Evolutionary conservation across 2,797 vertebrate species (phyloP), one percentile per base, ranked within the genome.

Genomic region (Semaprochilodus insignis): DNA sequence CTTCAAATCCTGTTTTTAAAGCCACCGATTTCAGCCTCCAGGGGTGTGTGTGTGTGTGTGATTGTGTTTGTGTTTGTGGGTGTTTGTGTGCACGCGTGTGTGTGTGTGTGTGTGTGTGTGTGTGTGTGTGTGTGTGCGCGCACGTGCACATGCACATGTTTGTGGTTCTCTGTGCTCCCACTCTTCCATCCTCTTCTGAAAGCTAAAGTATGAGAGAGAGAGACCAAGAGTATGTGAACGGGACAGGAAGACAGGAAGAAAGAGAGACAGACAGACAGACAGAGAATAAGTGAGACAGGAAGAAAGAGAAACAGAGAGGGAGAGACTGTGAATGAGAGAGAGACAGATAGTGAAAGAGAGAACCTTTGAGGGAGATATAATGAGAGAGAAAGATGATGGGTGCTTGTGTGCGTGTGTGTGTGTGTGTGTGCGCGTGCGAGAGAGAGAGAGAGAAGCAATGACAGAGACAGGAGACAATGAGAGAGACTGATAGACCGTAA

Each of bases 1-100:
- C 69, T 25, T 71, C 19, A 51, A 71, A 71, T 25, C 69, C 69
- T 71, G 69, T 51, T 21, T 71, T 51, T 71, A 71, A 48, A 71
- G 40, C 19, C 44, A 23, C 40, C 10, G 13, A 48, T 23, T 71
- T 16, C 21, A 25, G 69, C 69, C 69, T 71, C 59, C 40, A 62
- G 59, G 40, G 36, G 10, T 44, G 65, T 70, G 65, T 44, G 52
- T 59, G 27, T 79, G 66, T 79, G n/a, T 60, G 66, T 40, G 51
- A 23, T 27, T 36, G 77, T 60, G 83, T 34, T 52, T 40, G 51
- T 31, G 25, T 54, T 13, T 7, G 55, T 25, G 63, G 40, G 51
- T 40, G 65, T 69, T 70, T 52, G 80, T 48, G 60, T 27, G 16
- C 10, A 13, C 14, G 8, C 27, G 51, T 34, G 27, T 55, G 34